Evolutionary conservation across 1,140 invertebrate genomes (phyloP), one percentile per base, ranked within the genome.

Genomic region (Trypoxylus dichotomus): DNA sequence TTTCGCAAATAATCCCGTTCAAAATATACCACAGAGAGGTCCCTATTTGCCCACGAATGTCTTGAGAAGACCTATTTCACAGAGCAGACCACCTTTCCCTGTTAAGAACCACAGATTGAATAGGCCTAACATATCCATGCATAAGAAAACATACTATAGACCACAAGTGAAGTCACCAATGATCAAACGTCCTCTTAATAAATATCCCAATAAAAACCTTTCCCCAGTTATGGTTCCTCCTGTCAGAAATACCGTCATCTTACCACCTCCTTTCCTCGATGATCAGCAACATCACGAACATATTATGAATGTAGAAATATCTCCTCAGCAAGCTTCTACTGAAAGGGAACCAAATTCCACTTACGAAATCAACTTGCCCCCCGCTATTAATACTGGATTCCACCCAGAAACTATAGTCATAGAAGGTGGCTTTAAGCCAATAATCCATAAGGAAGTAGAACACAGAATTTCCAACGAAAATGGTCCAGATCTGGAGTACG

Each of bases 351-450:
- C 82, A 27, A 76, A 76, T 58, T 24, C 47, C 10, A 37, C 41
- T 1, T 41, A 32, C n/a, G 58, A 63, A 24, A 24, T 76, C 15
- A 27, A 68, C 43, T 21, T 77, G 73, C 75, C 79, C 63, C 88
- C 89, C 11, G 90, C 90, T 0, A 86, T 91, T 0, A 93, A 94
- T 81, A 92, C 91, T 3, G 94, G 94, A 0, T 96, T 96, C 82
- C 90, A 94, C 84, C 93, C 93, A 0, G 90, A 92, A 77, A 92
- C 93, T 0, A 91, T 96, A 15, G 91, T 95, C 0, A 92, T 95
- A 41, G 94, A 95, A 86, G 91, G 93, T 74, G 94, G 94, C 0
- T 96, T 96, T 81, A 93, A 92, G 77, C 94, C 94, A 1, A 95
- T 95, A 19, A 89, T 94, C n/a, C 88, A 89, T 19, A 91, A 89